These are phyloP conservation scores for Cladorhizidae sp. DNA, from an alignment of 37 sponge, comb jelly and placozoan species.

Conservation along the genomic window DNA sequence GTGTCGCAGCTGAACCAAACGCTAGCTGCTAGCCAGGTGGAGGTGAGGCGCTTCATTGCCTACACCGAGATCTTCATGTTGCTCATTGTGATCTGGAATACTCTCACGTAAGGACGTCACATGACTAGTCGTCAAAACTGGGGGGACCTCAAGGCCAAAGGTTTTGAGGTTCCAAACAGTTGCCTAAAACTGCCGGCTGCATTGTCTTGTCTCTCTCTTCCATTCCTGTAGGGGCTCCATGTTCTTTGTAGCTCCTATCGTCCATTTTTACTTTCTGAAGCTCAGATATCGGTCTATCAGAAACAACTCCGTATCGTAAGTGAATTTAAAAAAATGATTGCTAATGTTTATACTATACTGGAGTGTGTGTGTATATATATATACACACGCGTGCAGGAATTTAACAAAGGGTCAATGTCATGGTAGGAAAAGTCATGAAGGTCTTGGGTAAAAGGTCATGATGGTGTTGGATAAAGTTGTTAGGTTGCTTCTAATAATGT, in stretches of 20 bases:
- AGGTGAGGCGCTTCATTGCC: constrained; percentile 53
- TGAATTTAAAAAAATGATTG: background rate
- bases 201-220: background rate
- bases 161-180: background rate
- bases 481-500: too few relatives aligned
- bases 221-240: constrained; percentile 31
- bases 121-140: background rate
- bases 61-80: constrained; percentile 66
- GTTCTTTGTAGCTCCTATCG: constrained; percentile 50
- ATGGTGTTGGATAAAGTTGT: too few relatives aligned
- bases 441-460: too few relatives aligned
- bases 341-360: too few relatives aligned
- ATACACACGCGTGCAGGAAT: too few relatives aligned
- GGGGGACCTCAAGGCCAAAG: background rate
- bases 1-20: background rate
- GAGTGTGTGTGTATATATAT: background rate
- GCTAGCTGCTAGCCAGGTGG: constrained; percentile 18
- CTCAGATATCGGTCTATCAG: constrained; percentile 55
- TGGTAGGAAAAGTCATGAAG: too few relatives aligned
- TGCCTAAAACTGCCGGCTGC: too few relatives aligned
- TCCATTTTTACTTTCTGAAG: constrained; percentile 62
- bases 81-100: constrained; percentile 45
- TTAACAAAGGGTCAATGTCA: too few relatives aligned
- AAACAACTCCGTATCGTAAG: constrained; percentile 52
- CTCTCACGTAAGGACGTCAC: constrained; percentile 18